phyloP scores from a whole-genome alignment of 2,888 invertebrate species.

The Onthophagus sagittarius region DNA sequence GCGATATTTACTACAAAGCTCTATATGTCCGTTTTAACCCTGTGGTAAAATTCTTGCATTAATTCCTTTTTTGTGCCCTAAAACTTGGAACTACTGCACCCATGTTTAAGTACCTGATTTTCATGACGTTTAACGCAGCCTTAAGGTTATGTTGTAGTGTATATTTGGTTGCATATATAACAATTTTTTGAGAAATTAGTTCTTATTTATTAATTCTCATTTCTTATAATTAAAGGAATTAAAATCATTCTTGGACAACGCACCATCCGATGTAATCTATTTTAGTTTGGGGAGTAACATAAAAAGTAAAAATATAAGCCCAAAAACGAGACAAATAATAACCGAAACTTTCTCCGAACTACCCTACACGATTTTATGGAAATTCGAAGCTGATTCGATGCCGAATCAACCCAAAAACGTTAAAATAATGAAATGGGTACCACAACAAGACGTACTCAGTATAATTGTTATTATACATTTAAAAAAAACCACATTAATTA shows the following conservation, averaged over 20 bases:
- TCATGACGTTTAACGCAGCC: too few relatives aligned
- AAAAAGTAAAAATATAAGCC: slow-evolving; percentile 39
- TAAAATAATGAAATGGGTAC: slow-evolving; percentile 44
- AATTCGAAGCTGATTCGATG: slow-evolving; percentile 43
- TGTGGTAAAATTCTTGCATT: too few relatives aligned
- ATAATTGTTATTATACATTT: too few relatives aligned
- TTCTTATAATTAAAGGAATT: slow-evolving; percentile 37
- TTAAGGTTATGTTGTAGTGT: too few relatives aligned
- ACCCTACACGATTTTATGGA: slow-evolving; percentile 49
- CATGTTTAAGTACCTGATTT: too few relatives aligned
- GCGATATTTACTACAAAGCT: too few relatives aligned
- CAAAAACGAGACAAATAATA: slow-evolving; percentile 37
- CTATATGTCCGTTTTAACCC: too few relatives aligned
- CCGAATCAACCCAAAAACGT: slow-evolving; percentile 43
- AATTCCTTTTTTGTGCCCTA: too few relatives aligned
- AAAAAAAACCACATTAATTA: too few relatives aligned
- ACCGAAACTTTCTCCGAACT: slow-evolving; percentile 42
- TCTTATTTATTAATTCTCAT: not conserved
- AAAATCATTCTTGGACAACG: slow-evolving; percentile 39
- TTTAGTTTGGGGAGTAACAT: slow-evolving; percentile 49
- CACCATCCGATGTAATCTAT: slow-evolving; percentile 44
- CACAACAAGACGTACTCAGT: slow-evolving; percentile 46
- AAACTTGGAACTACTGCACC: too few relatives aligned
- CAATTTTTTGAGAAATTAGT: too few relatives aligned
- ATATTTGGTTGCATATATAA: too few relatives aligned